Conservation (phyloP, 2,888 invertebrate species). For the Lasioglossum morio region DNA sequence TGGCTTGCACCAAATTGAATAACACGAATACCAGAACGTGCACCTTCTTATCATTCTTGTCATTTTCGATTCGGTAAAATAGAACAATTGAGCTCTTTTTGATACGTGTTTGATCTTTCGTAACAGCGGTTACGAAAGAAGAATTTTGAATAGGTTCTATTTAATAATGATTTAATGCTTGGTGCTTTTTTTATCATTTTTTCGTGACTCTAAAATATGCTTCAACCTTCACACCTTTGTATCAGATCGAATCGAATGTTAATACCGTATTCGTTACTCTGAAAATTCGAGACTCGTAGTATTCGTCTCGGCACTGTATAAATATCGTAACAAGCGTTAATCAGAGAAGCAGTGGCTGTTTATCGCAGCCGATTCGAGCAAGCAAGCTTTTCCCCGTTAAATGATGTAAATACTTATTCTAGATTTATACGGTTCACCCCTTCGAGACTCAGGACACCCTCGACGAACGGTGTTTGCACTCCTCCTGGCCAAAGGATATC, state of each 20-base stretch:
- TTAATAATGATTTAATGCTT: no score
- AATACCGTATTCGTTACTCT: not conserved
- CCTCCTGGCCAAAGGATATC: not conserved
- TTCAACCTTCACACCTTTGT: no score
- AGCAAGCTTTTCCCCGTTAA: not conserved
- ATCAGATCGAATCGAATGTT: no score
- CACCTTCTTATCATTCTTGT: not conserved
- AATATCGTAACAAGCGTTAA: not conserved
- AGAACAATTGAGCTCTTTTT: no score
- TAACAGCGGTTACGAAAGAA: no score
- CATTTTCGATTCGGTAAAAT: not conserved
- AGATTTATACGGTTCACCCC: not conserved
- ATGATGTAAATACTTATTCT: not conserved
- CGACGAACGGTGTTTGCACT: constrained; percentile 14
- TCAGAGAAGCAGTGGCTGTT: not conserved
- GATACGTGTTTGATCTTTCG: no score
- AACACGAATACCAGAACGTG: not conserved
- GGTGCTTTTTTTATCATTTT: no score
- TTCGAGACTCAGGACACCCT: not conserved
- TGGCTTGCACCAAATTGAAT: not conserved
- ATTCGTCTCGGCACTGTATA: not conserved
- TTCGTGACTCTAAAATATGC: no score
- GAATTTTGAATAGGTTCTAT: no score
- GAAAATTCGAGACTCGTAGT: not conserved
- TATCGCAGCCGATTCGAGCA: not conserved